Evolutionary conservation across 2,888 invertebrate genomes (phyloP), one percentile per base, ranked within the genome.

Genomic region (Megastigmus dorsalis): DNA sequence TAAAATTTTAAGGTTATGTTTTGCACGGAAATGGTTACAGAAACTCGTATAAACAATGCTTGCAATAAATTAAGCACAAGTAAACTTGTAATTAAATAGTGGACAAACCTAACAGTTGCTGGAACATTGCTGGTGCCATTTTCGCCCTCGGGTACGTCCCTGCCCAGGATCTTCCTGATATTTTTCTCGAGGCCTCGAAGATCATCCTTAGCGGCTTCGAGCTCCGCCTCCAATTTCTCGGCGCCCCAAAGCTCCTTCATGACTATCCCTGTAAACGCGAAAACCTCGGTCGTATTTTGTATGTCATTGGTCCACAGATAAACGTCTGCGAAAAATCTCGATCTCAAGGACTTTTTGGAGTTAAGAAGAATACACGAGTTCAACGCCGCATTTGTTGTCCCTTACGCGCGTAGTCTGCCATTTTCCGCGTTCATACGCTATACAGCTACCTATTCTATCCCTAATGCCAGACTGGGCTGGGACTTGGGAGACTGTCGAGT

Each of bases 151-250:
- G 87, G 86, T 54, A 87, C 82, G 81, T 88, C 88, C 67, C 87
- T 84, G 68, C 88, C 88, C 48, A 88, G 80, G 65, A 88, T 88
- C 79, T 88, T 88, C 33, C 88, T 82, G 60, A 88, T 88, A 78
- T 85, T 86, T 10, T 82, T 83, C 71, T 88, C 88, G 48, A 88
- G 82, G 43, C 85, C 86, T 50, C 87, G 82, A 10, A 88, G 82
- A 48, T 83, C 86, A 78, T 88, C 86, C 7, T 87, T 84, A 9
- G 88, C 88, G 2, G 85, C 84, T 79, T 87, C 87, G 52, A 88
- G 81, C 72, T 87, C 83, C 18, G 87, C 86, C 70, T 87, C 87
- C 59, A 88, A 79, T 48, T 82, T 84, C 10, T 88, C 86, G 55
- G 87, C 85, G 41, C 84, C 85, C 84, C 85, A 87, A 38, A 81